Evolutionary conservation across 2,888 invertebrate genomes (phyloP).

Genomic region (Cataglyphis altisquamis): DNA sequence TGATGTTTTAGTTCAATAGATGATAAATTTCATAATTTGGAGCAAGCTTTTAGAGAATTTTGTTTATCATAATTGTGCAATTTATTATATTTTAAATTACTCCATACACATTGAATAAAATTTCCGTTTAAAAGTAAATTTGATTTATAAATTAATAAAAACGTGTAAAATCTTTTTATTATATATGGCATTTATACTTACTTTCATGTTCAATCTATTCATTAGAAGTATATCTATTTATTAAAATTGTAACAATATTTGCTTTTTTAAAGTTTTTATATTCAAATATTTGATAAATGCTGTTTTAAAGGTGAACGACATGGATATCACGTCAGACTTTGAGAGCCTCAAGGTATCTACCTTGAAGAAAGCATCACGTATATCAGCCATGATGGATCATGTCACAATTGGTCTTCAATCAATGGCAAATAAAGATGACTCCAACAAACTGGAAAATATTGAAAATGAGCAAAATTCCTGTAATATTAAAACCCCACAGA

Average conservation of each 20-base stretch:
- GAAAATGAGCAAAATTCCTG: constrained; percentile 76
- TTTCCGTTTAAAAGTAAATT: background rate
- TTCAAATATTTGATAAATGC: background rate
- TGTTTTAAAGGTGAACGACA: constrained; percentile 46
- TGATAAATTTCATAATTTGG: background rate
- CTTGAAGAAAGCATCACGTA: constrained; percentile 88
- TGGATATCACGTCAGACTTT: constrained; percentile 84
- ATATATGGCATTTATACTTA: background rate
- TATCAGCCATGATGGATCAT: constrained; percentile 86
- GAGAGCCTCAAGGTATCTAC: constrained; percentile 88
- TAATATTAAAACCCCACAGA: constrained; percentile 74
- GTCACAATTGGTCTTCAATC: constrained; percentile 87
- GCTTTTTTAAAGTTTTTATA: background rate
- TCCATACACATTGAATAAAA: background rate
- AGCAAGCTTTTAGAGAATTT: background rate
- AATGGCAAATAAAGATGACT: constrained; percentile 77
- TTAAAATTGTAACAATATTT: background rate
- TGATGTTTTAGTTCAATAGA: background rate
- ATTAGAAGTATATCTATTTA: background rate
- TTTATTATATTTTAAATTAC: background rate
- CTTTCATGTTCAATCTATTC: background rate
- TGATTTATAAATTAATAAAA: background rate
- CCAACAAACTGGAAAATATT: constrained; percentile 73
- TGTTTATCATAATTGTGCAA: background rate
- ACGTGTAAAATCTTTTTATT: background rate